Evolutionary conservation across 1,140 invertebrate species (phyloP), one percentile per base, ranked within the genome.

Genomic region (Linepithema humile): DNA sequence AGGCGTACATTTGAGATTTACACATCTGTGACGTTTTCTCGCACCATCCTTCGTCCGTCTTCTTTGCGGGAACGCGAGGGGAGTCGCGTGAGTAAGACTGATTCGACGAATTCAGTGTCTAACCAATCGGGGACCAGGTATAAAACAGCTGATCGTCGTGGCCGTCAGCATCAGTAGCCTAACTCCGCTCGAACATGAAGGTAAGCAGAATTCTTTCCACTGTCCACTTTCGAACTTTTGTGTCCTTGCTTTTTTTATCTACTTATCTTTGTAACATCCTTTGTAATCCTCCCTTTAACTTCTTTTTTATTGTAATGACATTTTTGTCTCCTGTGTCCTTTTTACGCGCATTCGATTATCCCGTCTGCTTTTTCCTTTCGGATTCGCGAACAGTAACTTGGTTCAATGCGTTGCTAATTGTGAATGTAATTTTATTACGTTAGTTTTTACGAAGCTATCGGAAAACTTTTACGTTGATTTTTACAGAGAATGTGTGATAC

Each of bases 231-330:
- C 17, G 5, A 2, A 12, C 4, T 20, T 35, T 38, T 57, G 45
- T 15, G 5, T 26, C 2, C 17, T 62, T 29, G 10, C 10, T 17
- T 43, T 1, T 0, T 35, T 12, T 50, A 32, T 12, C 32, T 65
- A 95, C 4, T 94, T 95, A n/a, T 96, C 10, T 38, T 26, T 29
- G 45, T 40, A 55, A 59, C 3, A 38, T 45, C 32, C 29, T 45
- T 7, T 20, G 23, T 23, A 17, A 35, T 17, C 26, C 45, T 55
- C 9, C 17, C 7, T 59, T 32, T 38, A 35, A 15, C 23, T 48
- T 43, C 17, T 20, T 45, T 26, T 12, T 43, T 40, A 20, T 32
- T 10, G 0, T n/a, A 64, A 50, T 2, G 4, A 12, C 35, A 29
- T 50, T 60, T 60, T 64, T 55, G 32, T 65, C 45, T 29, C 2